Base-by-base conservation (phyloP, 2,797 vertebrate genomes). In the Xiphorhynchus erythropygius region DNA sequence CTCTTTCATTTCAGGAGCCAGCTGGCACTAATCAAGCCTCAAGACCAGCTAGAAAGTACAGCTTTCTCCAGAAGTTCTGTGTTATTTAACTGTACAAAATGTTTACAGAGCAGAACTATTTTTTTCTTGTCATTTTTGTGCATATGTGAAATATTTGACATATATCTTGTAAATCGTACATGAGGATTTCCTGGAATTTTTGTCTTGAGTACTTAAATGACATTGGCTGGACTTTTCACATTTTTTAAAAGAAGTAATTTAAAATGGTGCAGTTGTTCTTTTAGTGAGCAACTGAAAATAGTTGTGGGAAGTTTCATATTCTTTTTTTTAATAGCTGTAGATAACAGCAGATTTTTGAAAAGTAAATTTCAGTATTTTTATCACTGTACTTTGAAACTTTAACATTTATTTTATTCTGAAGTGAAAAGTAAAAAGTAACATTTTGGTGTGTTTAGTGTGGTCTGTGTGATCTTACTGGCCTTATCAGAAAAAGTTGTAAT, bases 161-260 rank as follows among this genome's bases (percentile, higher is more conserved):
- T 86, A 32, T 41, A 50, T 33, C 12, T 88, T 76, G n/a, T 84
- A 94, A 89, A 63, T 86, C 49, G 89, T 69, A 63, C 23, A 28
- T 71, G 44, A 75, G 55, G 55, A 67, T 84, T 94, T 93, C 71
- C 69, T 87, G 79, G 73, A 84, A 91, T 91, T 91, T 95, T 68
- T 89, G 17, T 84, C 62, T 83, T 78, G 68, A 59, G 35, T 0
- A 0, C 22, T 84, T 67, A 76, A 81, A 41, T 79, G 73, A 74
- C 53, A 86, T 65, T 90, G 69, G 74, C 50, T 82, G 76, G 64
- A 84, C 57, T 52, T 18, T 33, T 55, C 53, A 42, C 7, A 35
- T 75, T 76, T 80, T 75, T 90, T 57, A 41, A 44, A 90, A 62
- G 4, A 64, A 78, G 42, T 19, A 56, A 41, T 84, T 94, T 86